Evolutionary conservation across 2,113 vertebrate genomes (phyloP).

Genomic region (Genyomyrus donnyi): DNA sequence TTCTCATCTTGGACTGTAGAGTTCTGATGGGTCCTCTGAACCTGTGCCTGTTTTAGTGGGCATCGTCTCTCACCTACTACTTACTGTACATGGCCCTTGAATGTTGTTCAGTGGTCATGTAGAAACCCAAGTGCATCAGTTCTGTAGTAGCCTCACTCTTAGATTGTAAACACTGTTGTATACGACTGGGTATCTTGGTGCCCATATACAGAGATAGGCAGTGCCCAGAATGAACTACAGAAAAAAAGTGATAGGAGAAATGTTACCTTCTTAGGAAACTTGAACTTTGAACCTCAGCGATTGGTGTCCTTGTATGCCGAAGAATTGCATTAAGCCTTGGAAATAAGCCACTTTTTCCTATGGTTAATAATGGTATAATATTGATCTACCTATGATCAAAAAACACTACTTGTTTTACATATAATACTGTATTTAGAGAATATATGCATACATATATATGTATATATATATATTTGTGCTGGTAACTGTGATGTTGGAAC

Average conservation of each 20-base stretch:
- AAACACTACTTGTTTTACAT: background rate
- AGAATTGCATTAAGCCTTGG: background rate
- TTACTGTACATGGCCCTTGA: background rate
- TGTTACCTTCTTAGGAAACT: background rate
- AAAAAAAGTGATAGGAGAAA: background rate
- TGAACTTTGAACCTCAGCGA: background rate
- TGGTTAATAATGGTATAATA: background rate
- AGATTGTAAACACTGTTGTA: background rate
- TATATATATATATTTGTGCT: background rate
- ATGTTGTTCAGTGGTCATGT: background rate
- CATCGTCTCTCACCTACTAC: background rate
- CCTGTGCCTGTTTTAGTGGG: background rate
- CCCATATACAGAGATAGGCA: background rate
- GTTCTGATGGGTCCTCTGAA: background rate
- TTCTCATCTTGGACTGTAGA: background rate
- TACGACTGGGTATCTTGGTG: background rate
- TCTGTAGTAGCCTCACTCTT: background rate
- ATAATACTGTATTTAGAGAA: background rate
- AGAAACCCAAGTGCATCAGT: background rate
- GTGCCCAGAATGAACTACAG: background rate
- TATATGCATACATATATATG: background rate
- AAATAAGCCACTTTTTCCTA: background rate
- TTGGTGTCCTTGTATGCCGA: background rate
- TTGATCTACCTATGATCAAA: background rate
- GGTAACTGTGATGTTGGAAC: background rate